Base-by-base conservation (phyloP, 2,888 invertebrate genomes). In the Serrognathus titanus region DNA sequence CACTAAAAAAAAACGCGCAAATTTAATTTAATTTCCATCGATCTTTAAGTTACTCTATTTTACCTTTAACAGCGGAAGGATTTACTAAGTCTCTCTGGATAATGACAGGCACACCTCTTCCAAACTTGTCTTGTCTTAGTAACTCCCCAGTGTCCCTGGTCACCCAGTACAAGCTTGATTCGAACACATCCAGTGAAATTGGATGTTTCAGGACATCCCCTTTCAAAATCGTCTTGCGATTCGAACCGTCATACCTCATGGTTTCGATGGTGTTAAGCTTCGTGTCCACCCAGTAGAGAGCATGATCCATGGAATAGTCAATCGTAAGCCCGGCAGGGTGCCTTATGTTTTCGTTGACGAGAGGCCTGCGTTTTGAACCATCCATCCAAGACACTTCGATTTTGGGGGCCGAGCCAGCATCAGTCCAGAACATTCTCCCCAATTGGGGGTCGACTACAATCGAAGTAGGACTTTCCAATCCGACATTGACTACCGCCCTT, bases 351-450 rank as follows among this genome's bases (percentile, higher is more conserved):
- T 92, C 92, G 0, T 88, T 86, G 6, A 96, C 88, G 2, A 99
- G 75, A 0, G 90, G 86, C 52, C 88, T 82, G 2, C 96, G 83
- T 73, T 93, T 90, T 0, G 89, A 90, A 0, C 98, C 98, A 71
- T 97, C 97, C 95, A 98, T 94, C 94, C 97, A 97, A 1, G 95
- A 86, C 3, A 89, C 85, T 75, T 97, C 97, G 60, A 99, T 95
- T 77, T 96, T 97, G 0, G 95, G 93, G 2, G 87, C 87, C 0
- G 88, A 87, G 4, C 97, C 95, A 0, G 92, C 89, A 75, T 98
- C 97, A 0, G 95, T 86, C 96, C 97, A 99, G 78, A 91, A 94
- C 84, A 97, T 87, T 63, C 86, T 81, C 1, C 97, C 96, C 58
- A 85, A 75, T 65, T 90, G 87, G 0, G 94, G 93, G 79, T 97